phyloP scores from a whole-genome alignment of 2,888 invertebrate genomes.

The Sarcophaga rosellei region DNA sequence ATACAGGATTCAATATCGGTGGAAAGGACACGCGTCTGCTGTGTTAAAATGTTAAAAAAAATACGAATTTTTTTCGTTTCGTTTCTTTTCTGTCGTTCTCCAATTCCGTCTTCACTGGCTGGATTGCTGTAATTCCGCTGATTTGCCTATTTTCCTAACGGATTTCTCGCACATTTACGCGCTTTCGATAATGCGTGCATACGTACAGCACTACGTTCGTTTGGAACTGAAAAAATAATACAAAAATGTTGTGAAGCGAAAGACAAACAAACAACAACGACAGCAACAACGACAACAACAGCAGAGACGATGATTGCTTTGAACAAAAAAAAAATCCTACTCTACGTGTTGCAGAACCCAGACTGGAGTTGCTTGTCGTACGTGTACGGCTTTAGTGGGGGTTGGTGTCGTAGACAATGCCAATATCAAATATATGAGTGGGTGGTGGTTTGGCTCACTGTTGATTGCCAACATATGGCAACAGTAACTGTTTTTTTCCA shows the following conservation, averaged over 20 bases:
- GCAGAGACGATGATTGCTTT: neutral
- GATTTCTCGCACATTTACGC: slow-evolving; percentile 52
- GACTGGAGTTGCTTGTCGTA: slow-evolving; percentile 22
- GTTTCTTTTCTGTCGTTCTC: slow-evolving; percentile 16
- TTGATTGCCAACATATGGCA: slow-evolving; percentile 63
- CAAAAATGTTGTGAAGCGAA: slow-evolving; percentile 45
- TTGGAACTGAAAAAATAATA: slow-evolving; percentile 74
- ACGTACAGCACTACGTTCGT: slow-evolving; percentile 72
- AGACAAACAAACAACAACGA: slow-evolving; percentile 40
- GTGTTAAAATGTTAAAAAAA: slow-evolving; percentile 28
- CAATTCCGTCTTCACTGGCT: neutral
- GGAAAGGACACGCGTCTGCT: slow-evolving; percentile 29
- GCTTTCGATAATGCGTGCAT: slow-evolving; percentile 70
- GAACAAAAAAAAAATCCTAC: slow-evolving; percentile 16
- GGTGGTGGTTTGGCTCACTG: slow-evolving; percentile 40
- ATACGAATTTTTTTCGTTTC: slow-evolving; percentile 23
- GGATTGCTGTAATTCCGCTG: neutral
- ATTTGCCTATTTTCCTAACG: slow-evolving; percentile 4
- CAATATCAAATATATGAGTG: neutral
- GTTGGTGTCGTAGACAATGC: slow-evolving; percentile 2
- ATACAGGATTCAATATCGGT: neutral
- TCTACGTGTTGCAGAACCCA: slow-evolving; percentile 39
- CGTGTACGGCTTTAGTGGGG: neutral
- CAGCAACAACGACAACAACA: neutral
- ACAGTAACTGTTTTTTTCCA: slow-evolving; percentile 58